phyloP scores from a whole-genome alignment of 2,888 invertebrate species.

The Hyposoter dolosus region DNA sequence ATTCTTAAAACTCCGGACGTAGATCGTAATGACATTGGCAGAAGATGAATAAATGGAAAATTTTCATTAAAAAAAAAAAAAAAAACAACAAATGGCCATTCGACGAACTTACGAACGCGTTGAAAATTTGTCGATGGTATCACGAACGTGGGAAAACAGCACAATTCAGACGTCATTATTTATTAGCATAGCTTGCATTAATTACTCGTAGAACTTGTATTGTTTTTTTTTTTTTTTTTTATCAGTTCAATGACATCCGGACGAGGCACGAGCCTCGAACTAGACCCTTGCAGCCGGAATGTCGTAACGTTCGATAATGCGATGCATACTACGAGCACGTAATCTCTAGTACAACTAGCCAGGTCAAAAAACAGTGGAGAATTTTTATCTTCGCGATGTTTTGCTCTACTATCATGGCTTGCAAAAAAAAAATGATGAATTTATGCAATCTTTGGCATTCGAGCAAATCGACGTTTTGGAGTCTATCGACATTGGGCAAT shows the following conservation, averaged over 20 bases:
- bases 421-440: not conserved
- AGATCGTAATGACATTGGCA: not conserved
- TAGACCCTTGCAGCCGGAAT: slow-evolving; percentile 30
- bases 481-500: not conserved
- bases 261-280: slow-evolving; percentile 39
- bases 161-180: not conserved
- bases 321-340: slow-evolving; percentile 18
- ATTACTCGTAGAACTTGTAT: not conserved
- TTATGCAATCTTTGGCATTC: not conserved
- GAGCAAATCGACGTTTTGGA: not conserved
- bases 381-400: not conserved
- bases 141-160: not conserved
- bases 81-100: not conserved
- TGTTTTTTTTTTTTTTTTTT: slow-evolving; percentile 1
- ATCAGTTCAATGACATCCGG: slow-evolving; percentile 57
- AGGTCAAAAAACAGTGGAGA: not conserved
- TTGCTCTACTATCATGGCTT: not conserved
- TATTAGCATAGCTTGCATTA: not conserved
- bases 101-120: not conserved
- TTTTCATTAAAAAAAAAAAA: too few species aligned
- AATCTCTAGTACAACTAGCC: not conserved
- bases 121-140: not conserved
- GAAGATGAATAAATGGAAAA: too few species aligned
- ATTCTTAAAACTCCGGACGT: not conserved
- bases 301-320: slow-evolving; percentile 48